A percentile compares a stretch with the other conserved stretches of the same genome.
phyloP scores from a whole-genome alignment of 1,140 invertebrate genomes.

The Archivesica marissinica region DNA sequence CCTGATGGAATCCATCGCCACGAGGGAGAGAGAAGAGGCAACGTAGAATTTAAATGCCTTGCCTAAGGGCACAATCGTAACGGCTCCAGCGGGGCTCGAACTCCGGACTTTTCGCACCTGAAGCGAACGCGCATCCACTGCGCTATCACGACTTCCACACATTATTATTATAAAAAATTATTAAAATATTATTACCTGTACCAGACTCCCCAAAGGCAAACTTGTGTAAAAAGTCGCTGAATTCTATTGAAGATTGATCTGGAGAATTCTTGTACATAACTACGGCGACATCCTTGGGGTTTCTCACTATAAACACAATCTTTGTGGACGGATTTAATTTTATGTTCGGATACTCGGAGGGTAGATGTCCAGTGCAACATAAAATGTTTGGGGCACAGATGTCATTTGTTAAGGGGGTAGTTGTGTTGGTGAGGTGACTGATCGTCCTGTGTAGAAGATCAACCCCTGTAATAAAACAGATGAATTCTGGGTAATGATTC shows the following conservation, averaged over 20 bases:
- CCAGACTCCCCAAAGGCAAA: background rate
- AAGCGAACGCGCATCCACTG: no score
- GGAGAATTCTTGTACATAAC: background rate
- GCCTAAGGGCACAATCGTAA: no score
- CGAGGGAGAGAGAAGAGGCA: no score
- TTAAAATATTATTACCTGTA: no score
- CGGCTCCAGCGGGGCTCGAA: no score
- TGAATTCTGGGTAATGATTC: no score
- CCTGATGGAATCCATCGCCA: no score
- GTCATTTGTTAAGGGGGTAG: background rate
- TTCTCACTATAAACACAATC: constrained; percentile 8
- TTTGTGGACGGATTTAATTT: background rate
- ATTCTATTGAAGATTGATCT: background rate
- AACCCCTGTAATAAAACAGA: background rate
- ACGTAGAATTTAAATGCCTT: no score
- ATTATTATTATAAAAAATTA: no score
- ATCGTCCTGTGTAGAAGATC: background rate
- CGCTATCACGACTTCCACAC: no score
- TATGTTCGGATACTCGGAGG: background rate
- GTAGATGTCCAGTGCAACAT: background rate
- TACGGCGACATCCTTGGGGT: constrained; percentile 14
- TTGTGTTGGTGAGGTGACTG: background rate
- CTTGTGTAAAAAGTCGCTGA: background rate
- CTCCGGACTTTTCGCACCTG: no score
- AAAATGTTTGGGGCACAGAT: background rate